Conservation (phyloP, 2,797 vertebrate species). For the Sebastes paucispinis region DNA sequence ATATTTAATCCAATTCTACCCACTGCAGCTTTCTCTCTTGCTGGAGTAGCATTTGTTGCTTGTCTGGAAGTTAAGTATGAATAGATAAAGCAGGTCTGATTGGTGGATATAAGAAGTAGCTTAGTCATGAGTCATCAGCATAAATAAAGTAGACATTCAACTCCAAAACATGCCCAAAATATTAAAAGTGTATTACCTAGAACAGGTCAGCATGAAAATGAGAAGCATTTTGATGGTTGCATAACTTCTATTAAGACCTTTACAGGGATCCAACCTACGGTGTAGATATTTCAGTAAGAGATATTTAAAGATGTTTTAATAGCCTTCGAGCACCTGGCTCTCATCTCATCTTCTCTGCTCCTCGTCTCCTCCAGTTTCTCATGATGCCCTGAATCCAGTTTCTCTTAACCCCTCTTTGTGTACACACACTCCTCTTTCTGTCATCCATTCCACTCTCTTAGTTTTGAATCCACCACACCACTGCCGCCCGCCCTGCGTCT, state of each 20-base stretch:
- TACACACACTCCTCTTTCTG: slow-evolving; percentile 12
- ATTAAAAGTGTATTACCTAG: neutral
- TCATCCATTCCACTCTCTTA: slow-evolving; percentile 10
- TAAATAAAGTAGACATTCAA: neutral
- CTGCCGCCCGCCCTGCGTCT: neutral
- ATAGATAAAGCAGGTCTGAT: neutral
- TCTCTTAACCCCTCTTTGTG: slow-evolving; percentile 21
- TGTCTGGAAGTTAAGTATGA: neutral
- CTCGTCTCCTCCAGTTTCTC: neutral
- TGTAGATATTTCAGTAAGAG: slow-evolving; percentile 1
- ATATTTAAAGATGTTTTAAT: slow-evolving; percentile 30
- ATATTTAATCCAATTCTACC: too few species aligned
- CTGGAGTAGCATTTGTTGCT: neutral
- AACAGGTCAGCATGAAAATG: neutral
- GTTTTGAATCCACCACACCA: slow-evolving; percentile 22
- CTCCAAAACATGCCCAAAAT: neutral
- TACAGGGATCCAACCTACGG: neutral
- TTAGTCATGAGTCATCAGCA: neutral
- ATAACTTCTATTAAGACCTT: neutral
- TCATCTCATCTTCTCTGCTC: slow-evolving; percentile 14
- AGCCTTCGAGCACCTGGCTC: neutral
- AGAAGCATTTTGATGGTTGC: neutral
- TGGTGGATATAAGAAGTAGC: neutral
- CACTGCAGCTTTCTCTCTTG: neutral
- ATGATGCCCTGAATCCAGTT: slow-evolving; percentile 8